Evolutionary conservation across 2,797 vertebrate genomes (phyloP), one percentile per base, ranked within the genome.

Genomic region (Tauraco hartlaubi): DNA sequence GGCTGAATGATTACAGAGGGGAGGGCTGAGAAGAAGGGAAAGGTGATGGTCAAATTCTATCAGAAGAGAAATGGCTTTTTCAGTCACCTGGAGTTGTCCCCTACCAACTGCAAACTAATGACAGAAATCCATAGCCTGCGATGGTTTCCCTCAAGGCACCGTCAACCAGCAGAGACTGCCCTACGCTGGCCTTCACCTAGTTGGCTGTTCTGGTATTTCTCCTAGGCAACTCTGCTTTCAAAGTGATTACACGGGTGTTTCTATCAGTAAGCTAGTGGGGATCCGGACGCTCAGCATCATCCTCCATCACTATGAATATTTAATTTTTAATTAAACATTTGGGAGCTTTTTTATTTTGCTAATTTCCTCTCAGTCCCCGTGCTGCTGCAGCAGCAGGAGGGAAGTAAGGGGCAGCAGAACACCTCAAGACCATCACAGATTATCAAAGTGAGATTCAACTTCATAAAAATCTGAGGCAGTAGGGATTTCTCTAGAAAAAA

Each of bases 261-360:
- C 58, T 68, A 13, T 33, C 73, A 81, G 55, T 21, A 54, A 84
- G 19, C 43, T 49, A 35, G 46, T 20, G 51, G 31, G 68, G 78
- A 82, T 75, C 26, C 4, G 3, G 73, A 68, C 66, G 54, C 55
- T 79, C 39, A 83, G 73, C 69, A 71, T 29, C 33, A 37, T 25
- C 63, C 41, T 76, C 55, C 22, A 54, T 71, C 79, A 73, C 41
- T 41, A 77, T 28, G 41, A 75, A 88, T 82, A 90, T 54, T 92
- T 86, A 52, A 90, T 95, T 94, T 94, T 91, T 82, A 92, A 94
- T 92, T 48, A 92, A 95, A 84, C 29, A 74, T 37, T 74, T 39
- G 29, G 31, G 44, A 78, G 6, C 33, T 12, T 83, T 62, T 82
- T 73, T 78, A 51, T 82, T 91, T 73, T 75, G 66, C 66, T 90